Evolutionary conservation across 2,797 vertebrate species (phyloP).

Genomic region (Fundulus diaphanus): DNA sequence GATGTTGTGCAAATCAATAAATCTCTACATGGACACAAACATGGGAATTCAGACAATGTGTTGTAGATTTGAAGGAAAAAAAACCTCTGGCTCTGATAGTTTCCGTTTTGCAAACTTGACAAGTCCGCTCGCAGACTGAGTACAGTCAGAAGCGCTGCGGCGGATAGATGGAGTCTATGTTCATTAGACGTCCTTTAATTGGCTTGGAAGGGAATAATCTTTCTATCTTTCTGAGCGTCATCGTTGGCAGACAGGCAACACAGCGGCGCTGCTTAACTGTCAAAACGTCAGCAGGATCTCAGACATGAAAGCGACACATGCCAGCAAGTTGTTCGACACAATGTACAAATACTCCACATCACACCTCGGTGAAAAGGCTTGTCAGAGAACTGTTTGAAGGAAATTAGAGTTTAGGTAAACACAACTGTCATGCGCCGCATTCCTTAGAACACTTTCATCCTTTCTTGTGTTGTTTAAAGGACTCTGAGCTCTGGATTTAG

Average conservation of each 20-base stretch:
- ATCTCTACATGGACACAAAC: constrained; percentile 26
- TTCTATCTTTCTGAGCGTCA: constrained; percentile 57
- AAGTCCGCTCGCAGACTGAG: constrained; percentile 57
- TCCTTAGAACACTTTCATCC: constrained; percentile 45
- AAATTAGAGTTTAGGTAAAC: constrained; percentile 72
- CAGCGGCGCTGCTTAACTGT: constrained; percentile 67
- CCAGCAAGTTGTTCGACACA: constrained; percentile 68
- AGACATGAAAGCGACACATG: constrained; percentile 68
- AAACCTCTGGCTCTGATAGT: constrained; percentile 38
- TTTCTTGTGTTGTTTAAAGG: constrained; percentile 56
- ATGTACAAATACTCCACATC: constrained; percentile 76
- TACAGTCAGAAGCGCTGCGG: constrained; percentile 55
- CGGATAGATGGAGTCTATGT: constrained; percentile 58
- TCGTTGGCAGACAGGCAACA: constrained; percentile 60
- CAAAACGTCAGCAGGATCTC: constrained; percentile 72
- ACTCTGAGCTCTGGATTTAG: constrained; percentile 53
- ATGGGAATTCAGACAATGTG: constrained; percentile 5
- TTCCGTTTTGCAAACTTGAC: constrained; percentile 53
- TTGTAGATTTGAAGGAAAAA: constrained; percentile 22
- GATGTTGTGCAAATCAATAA: constrained; percentile 47
- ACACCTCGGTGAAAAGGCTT: constrained; percentile 61
- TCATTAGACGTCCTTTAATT: constrained; percentile 79
- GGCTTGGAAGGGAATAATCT: constrained; percentile 76
- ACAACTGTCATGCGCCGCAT: constrained; percentile 62
- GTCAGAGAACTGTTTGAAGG: constrained; percentile 61